phyloP scores from a whole-genome alignment of 53 echinoderm and acorn worm species.

The Echinarachnius parma region DNA sequence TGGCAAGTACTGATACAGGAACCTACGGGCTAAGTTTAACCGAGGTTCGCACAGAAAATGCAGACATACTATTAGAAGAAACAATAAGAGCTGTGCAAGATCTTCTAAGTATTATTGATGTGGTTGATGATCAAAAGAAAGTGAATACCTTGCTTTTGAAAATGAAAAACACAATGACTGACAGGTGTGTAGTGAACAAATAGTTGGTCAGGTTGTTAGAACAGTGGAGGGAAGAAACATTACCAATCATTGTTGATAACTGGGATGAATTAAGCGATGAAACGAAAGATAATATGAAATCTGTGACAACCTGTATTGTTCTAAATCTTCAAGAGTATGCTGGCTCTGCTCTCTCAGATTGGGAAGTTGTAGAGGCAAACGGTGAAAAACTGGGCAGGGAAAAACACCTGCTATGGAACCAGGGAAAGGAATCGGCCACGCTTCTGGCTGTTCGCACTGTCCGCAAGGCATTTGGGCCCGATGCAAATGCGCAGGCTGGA shows the following conservation, averaged over 20 bases:
- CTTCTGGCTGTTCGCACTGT: not conserved
- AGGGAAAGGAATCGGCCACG: not conserved
- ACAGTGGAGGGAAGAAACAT: slow-evolving; percentile 44
- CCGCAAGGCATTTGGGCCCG: slow-evolving; percentile 12
- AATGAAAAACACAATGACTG: slow-evolving; percentile 75
- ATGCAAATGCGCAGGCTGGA: slow-evolving; percentile 14
- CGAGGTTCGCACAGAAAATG: slow-evolving; percentile 47
- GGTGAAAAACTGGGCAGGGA: slow-evolving; percentile 38
- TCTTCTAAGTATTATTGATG: not conserved
- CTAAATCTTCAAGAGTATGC: slow-evolving; percentile 54
- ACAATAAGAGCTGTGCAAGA: slow-evolving; percentile 37
- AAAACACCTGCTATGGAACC: slow-evolving; percentile 17
- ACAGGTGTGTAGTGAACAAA: slow-evolving; percentile 66
- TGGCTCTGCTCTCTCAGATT: slow-evolving; percentile 9
- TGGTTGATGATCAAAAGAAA: not conserved
- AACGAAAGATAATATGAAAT: slow-evolving; percentile 31
- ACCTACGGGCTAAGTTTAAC: slow-evolving; percentile 29
- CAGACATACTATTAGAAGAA: slow-evolving; percentile 30
- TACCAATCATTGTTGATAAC: slow-evolving; percentile 22
- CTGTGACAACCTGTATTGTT: slow-evolving; percentile 54
- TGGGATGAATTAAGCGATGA: slow-evolving; percentile 50
- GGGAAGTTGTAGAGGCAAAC: slow-evolving; percentile 35
- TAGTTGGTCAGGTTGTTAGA: slow-evolving; percentile 29
- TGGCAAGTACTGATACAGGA: slow-evolving; percentile 48
- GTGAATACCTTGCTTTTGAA: slow-evolving; percentile 30